Base-by-base conservation (phyloP, 2,797 vertebrate genomes). In the Fringilla coelebs region DNA sequence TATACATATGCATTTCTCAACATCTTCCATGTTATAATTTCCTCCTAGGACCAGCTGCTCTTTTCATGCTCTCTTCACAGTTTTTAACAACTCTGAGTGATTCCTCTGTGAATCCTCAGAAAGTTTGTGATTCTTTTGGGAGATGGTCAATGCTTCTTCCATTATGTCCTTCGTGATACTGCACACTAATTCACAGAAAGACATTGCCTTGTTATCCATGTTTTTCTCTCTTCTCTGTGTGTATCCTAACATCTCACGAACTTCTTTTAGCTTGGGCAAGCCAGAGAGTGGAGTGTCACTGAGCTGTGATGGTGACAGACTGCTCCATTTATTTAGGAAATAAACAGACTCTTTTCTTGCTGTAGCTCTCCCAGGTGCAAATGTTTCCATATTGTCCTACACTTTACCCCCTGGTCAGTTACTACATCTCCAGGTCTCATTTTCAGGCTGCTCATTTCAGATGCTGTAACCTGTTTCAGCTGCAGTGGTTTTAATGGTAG, bases 121-220 rank as follows among this genome's bases (percentile, higher is more conserved):
- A 81, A 54, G 18, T 73, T 11, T 45, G 26, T 75, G 60, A 43
- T 79, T 81, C 29, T 21, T 72, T 36, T 68, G 19, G n/a, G 24
- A 79, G 11, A 26, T 49, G 6, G 63, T 45, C 17, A 25, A 0
- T 41, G 41, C 20, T 74, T 89, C 25, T 82, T 90, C 57, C 54
- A 13, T 4, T 0, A 21, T 54, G 25, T 81, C 61, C 38, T 57
- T 7, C 0, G 0, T 45, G 20, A 46, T 20, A 31, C 62, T 38
- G 38, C 13, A 38, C 22, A 6, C 28, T 52, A 48, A 68, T 73
- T 66, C 61, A 67, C 10, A n/a, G 63, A 73, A 87, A 38, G 49
- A 49, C 3, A 28, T 52, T 21, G 13, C 36, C 22, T 1, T 57
- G 17, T 79, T 86, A 54, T 19, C 25, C 17, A 2, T 36, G 24